Base-by-base conservation (phyloP, 2,888 invertebrate species). In the Tortrix viridana region DNA sequence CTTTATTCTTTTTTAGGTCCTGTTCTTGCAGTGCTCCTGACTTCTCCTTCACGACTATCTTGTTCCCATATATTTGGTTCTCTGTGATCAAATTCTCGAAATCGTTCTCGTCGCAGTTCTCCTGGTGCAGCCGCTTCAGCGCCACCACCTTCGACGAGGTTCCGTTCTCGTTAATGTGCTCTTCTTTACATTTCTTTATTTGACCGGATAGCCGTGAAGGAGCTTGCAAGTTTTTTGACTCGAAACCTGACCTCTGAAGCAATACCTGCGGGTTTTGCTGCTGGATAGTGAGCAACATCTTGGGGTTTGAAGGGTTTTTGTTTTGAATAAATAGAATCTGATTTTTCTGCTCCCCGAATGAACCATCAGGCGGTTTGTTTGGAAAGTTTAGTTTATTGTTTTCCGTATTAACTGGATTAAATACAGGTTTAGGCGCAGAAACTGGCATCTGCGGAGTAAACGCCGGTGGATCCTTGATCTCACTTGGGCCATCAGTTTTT, bases 21-120 rank as follows among this genome's bases (percentile, higher is more conserved):
- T 88, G 86, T 66, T 91, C 89, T 73, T 90, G 89, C 59, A 76
- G 77, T 12, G 82, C 87, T 26, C 85, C 84, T 60, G 85, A 85
- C 73, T 92, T 92, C 86, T 92, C 92, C 87, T 92, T 93, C 82
- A 93, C 91, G 82, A 92, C 92, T 82, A 92, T 92, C 81, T 92
- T 92, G 70, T 92, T 92, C 69, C 92, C 92, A 73, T 92, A 92
- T 66, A 93, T 93, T 82, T 93, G 92, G 79, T 93, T 93, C 76
- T 92, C 92, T 23, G 92, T 92, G 48, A 93, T 93, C 70, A 93
- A 82, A 78, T 93, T 93, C 72, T 93, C 93, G 73, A 93, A 93
- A 75, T 93, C 93, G 65, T 92, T 90, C 74, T 92, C 92, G 70
- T 92, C 92, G 68, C 86, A 86, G 71, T 89, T 88, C 56, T 92